Conservation (phyloP, 2,797 vertebrate genomes). For the Cryptoblepharus egeriae region DNA sequence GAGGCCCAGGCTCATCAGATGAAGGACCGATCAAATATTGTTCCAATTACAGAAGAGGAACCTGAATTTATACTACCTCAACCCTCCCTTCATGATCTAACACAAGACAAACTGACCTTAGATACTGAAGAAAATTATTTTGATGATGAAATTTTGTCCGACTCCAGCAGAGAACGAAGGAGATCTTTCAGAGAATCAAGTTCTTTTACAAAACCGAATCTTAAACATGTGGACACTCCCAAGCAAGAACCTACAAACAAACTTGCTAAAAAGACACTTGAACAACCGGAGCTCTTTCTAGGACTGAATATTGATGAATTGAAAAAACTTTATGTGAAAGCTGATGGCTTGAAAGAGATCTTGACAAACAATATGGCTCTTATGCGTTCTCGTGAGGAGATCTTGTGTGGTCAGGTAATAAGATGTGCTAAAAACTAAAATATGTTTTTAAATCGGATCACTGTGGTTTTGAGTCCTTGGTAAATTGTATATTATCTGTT, state of each 20-base stretch:
- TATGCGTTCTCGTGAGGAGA: slow-evolving; percentile 59
- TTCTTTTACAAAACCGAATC: slow-evolving; percentile 93
- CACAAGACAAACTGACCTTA: slow-evolving; percentile 93
- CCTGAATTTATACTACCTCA: slow-evolving; percentile 86
- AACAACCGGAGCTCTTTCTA: slow-evolving; percentile 84
- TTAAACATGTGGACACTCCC: slow-evolving; percentile 83
- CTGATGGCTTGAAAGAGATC: slow-evolving; percentile 82
- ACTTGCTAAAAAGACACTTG: slow-evolving; percentile 68
- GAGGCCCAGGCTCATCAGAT: slow-evolving; percentile 87
- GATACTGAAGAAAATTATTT: slow-evolving; percentile 87
- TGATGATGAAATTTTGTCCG: slow-evolving; percentile 82
- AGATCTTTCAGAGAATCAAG: slow-evolving; percentile 89
- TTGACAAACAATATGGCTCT: slow-evolving; percentile 78
- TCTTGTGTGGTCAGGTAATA: slow-evolving; percentile 80
- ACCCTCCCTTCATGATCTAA: slow-evolving; percentile 94
- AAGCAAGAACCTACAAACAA: slow-evolving; percentile 81
- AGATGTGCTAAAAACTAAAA: slow-evolving; percentile 26
- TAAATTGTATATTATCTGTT: slow-evolving; percentile 43
- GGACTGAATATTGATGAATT: slow-evolving; percentile 89
- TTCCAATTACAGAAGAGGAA: slow-evolving; percentile 72
- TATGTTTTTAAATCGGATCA: slow-evolving; percentile 15
- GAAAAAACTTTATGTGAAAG: slow-evolving; percentile 81
- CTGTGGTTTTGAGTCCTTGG: not conserved
- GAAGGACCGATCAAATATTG: slow-evolving; percentile 71
- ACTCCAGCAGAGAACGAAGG: slow-evolving; percentile 77